A percentile compares a stretch with the other conserved stretches of the same genome.
These are phyloP conservation scores for Amiota minor DNA, from an alignment of 2,888 invertebrate species.

Conservation along the genomic window DNA sequence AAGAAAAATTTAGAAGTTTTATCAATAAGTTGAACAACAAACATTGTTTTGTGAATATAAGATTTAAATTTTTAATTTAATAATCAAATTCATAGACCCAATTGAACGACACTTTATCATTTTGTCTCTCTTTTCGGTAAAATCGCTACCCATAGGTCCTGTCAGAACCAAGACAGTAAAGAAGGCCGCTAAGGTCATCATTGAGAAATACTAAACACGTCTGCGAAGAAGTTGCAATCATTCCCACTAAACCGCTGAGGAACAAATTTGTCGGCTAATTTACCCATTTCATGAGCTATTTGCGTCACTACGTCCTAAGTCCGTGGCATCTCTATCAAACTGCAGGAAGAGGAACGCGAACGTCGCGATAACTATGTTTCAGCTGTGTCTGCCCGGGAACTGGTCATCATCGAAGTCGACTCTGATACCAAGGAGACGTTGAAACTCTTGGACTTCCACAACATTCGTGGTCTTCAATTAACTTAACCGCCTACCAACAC, in stretches of 20 bases:
- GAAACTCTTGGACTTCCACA: constrained; percentile 95
- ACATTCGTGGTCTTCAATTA: constrained; percentile 91
- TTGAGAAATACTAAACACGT: constrained; percentile 99
- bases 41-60: too few species aligned
- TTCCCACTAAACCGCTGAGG: constrained; percentile 96
- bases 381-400: constrained; percentile 95
- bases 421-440: constrained; percentile 99
- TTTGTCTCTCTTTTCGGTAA: too few species aligned
- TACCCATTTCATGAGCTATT: constrained; percentile 99
- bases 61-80: too few species aligned
- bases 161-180: constrained; percentile 99
- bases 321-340: constrained; percentile 98
- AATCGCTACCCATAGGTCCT: too few species aligned
- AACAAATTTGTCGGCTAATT: constrained; percentile 99
- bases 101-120: too few species aligned
- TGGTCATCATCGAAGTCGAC: constrained; percentile 98
- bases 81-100: too few species aligned
- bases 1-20: too few species aligned
- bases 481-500: constrained; percentile 84
- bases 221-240: constrained; percentile 98
- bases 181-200: constrained; percentile 98
- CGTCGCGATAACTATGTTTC: constrained; percentile 99
- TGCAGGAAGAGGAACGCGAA: constrained; percentile 99
- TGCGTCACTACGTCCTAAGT: constrained; percentile 98
- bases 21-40: too few species aligned